Evolutionary conservation across 2,113 vertebrate genomes (phyloP).

Genomic region (Ploceus nigricollis): DNA sequence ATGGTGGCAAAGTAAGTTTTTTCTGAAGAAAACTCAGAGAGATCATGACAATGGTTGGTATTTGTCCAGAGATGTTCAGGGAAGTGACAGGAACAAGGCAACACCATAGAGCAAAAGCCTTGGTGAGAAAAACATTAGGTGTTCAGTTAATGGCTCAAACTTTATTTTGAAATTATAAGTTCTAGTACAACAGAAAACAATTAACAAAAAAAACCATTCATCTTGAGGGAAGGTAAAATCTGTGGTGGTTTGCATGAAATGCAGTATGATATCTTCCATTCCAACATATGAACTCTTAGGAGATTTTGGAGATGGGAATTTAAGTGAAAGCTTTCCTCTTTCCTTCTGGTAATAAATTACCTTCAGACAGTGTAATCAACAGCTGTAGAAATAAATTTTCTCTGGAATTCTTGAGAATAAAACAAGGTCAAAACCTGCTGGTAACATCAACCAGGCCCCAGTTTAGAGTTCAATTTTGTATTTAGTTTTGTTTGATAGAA

Average conservation of each 20-base stretch:
- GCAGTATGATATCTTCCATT: not conserved
- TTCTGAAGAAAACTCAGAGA: not conserved
- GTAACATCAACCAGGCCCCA: not conserved
- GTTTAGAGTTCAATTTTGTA: not conserved
- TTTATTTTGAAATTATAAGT: not conserved
- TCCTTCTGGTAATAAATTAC: not conserved
- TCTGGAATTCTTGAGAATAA: not conserved
- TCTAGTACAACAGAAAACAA: not conserved
- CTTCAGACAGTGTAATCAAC: not conserved
- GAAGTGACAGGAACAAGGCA: not conserved
- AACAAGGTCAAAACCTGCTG: not conserved
- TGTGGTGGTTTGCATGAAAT: not conserved
- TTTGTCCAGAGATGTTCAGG: not conserved
- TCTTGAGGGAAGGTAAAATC: not conserved
- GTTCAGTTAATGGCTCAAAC: not conserved
- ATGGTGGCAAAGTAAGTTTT: not conserved
- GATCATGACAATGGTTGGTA: not conserved
- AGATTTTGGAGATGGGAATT: not conserved
- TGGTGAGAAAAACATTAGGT: not conserved
- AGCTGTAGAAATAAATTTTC: not conserved
- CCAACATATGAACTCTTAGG: not conserved
- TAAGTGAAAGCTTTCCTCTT: not conserved
- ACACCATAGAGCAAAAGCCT: rapidly evolving
- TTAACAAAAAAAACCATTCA: not conserved
- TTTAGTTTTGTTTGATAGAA: not conserved